Percentiles rank a stretch among this genome's conserved stretches.
phyloP scores from a whole-genome alignment of 23 tunicate species.

The Trididemnum miniatum region DNA sequence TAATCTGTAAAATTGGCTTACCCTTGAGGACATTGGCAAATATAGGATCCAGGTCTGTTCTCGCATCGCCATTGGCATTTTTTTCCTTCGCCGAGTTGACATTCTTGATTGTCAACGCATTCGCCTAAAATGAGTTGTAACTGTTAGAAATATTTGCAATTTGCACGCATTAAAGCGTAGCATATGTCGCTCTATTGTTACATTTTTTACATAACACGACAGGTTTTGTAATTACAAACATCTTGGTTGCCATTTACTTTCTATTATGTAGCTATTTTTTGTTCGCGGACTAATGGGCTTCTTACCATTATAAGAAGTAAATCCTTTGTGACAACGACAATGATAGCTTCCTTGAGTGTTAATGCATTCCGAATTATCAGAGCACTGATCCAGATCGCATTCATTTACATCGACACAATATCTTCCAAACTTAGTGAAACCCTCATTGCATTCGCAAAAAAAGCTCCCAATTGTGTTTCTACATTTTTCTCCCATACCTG shows the following conservation, averaged over 20 bases:
- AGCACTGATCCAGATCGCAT: conserved; percentile 59
- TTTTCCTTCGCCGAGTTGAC: conserved; percentile 71
- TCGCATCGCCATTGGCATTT: conserved; percentile 93
- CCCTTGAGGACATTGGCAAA: conserved; percentile 88
- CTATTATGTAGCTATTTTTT: too few relatives aligned
- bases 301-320: conserved; percentile 44
- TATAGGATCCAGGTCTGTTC: conserved; percentile 79
- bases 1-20: too few relatives aligned
- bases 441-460: conserved; percentile 62
- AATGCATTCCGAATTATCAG: conserved; percentile 69
- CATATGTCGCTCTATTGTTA: too few relatives aligned
- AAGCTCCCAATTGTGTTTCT: conserved; percentile 72
- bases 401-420: conserved; percentile 85
- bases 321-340: conserved; percentile 89
- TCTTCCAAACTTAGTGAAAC: conserved; percentile 67
- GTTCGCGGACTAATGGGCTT: too few relatives aligned
- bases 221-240: too few relatives aligned
- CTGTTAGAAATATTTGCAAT: too few relatives aligned
- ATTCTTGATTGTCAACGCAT: conserved; percentile 80
- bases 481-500: conserved; percentile 75
- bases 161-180: too few relatives aligned
- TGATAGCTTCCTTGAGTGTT: conserved; percentile 74
- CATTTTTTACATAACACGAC: too few relatives aligned
- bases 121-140: conserved; percentile 49
- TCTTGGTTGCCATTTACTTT: too few relatives aligned